phyloP scores from a whole-genome alignment of 2,888 invertebrate genomes.

The Drosophila maculinotata region DNA sequence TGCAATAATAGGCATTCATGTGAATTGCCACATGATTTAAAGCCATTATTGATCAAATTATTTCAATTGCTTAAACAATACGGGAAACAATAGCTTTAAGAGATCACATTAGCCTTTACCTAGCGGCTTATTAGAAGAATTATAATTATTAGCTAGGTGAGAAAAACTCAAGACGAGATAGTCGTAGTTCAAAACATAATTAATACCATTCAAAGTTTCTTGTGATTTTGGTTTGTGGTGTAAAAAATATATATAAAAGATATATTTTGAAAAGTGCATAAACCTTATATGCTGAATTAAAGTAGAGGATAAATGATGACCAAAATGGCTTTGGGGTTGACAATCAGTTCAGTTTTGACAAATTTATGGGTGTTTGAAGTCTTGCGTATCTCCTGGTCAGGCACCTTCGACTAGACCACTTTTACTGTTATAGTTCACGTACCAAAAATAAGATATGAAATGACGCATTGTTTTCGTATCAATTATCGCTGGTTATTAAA shows the following conservation, averaged over 20 bases:
- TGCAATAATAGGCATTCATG: slow-evolving; percentile 47
- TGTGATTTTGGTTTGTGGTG: too few species aligned
- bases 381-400: too few species aligned
- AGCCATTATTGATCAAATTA: slow-evolving; percentile 26
- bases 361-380: too few species aligned
- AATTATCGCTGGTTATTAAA: not conserved
- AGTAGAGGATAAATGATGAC: too few species aligned
- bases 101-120: not conserved
- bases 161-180: not conserved
- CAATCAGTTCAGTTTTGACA: too few species aligned
- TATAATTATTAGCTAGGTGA: not conserved
- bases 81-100: slow-evolving; percentile 26
- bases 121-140: not conserved
- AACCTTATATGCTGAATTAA: too few species aligned
- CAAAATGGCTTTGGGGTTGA: too few species aligned
- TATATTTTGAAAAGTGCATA: too few species aligned
- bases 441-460: not conserved
- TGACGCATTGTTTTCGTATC: slow-evolving; percentile 16
- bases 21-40: slow-evolving; percentile 27
- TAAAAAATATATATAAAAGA: too few species aligned
- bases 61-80: not conserved
- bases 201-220: too few species aligned
- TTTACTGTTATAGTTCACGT: slow-evolving; percentile 6
- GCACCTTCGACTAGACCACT: too few species aligned
- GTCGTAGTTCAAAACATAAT: too few species aligned